phyloP scores from a whole-genome alignment of 1,140 invertebrate genomes.

The Hylyphantes graminicola region DNA sequence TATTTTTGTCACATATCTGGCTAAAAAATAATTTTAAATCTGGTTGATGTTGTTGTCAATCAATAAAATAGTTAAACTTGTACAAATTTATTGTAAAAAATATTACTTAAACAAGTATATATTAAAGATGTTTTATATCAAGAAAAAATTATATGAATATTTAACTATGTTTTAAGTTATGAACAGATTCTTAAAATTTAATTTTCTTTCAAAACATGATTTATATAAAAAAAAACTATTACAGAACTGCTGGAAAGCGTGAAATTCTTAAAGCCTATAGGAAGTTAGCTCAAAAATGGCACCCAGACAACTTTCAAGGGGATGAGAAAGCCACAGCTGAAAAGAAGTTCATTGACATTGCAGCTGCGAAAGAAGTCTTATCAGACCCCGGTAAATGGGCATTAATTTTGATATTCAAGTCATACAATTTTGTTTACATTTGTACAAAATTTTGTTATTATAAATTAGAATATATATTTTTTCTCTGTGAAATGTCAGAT shows the following conservation, averaged over 20 bases:
- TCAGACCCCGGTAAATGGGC: slow-evolving; percentile 74
- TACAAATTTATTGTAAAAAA: neutral
- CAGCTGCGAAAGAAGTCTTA: slow-evolving; percentile 96
- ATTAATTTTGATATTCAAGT: no score
- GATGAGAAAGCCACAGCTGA: slow-evolving; percentile 93
- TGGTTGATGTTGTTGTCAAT: no score
- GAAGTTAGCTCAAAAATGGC: slow-evolving; percentile 98
- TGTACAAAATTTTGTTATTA: no score
- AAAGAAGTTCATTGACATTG: slow-evolving; percentile 99
- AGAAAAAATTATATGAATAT: neutral
- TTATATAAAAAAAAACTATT: no score
- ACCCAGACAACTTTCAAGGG: slow-evolving; percentile 95
- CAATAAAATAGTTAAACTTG: no score
- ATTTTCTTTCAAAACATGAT: no score
- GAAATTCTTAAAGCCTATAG: slow-evolving; percentile 97
- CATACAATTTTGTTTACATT: no score
- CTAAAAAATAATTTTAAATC: no score
- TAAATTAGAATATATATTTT: no score
- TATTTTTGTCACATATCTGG: no score
- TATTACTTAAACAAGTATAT: neutral
- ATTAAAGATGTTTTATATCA: neutral
- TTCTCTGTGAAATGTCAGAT: no score
- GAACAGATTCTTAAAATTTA: no score
- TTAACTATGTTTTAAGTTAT: neutral
- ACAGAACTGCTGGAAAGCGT: slow-evolving; percentile 80